These are phyloP conservation scores for Euwallacea similis DNA, from an alignment of 1,140 invertebrate species.

Conservation along the genomic window DNA sequence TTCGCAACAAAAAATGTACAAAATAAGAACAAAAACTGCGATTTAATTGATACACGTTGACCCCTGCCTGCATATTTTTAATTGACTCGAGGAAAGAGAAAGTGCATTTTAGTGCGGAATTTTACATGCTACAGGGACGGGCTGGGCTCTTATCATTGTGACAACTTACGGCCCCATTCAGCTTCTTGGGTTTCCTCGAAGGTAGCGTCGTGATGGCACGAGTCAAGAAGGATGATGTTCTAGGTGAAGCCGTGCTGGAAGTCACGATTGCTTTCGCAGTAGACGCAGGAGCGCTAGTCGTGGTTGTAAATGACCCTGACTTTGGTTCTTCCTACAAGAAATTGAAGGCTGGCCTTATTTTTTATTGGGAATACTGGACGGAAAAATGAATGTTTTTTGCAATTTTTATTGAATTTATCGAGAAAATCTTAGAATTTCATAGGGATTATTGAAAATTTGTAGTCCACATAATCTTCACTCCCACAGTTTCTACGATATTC, in stretches of 20 bases:
- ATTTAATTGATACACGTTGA: not conserved
- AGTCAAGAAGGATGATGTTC: constrained; percentile 26
- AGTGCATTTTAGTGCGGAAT: constrained; percentile 3
- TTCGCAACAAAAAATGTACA: too few species aligned
- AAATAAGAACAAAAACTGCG: too few species aligned
- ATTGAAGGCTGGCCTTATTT: not conserved
- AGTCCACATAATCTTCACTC: too few species aligned
- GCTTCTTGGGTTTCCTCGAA: constrained; percentile 1
- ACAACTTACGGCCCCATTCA: constrained; percentile 24
- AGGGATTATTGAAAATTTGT: too few species aligned
- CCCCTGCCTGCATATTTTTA: constrained; percentile 12
- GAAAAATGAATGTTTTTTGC: too few species aligned
- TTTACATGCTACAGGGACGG: too few species aligned
- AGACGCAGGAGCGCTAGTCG: not conserved
- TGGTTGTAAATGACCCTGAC: constrained; percentile 14
- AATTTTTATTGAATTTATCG: too few species aligned
- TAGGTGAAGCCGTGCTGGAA: constrained; percentile 23
- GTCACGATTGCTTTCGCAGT: constrained; percentile 31
- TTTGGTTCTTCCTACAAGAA: constrained; percentile 36
- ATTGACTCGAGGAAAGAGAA: constrained; percentile 15
- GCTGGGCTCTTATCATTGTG: too few species aligned
- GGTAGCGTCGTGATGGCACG: constrained; percentile 14
- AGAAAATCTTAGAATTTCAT: too few species aligned
- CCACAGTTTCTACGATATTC: too few species aligned
- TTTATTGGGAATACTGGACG: too few species aligned